Evolutionary conservation across 1,140 invertebrate genomes (phyloP).

Genomic region (Halictus rubicundus): DNA sequence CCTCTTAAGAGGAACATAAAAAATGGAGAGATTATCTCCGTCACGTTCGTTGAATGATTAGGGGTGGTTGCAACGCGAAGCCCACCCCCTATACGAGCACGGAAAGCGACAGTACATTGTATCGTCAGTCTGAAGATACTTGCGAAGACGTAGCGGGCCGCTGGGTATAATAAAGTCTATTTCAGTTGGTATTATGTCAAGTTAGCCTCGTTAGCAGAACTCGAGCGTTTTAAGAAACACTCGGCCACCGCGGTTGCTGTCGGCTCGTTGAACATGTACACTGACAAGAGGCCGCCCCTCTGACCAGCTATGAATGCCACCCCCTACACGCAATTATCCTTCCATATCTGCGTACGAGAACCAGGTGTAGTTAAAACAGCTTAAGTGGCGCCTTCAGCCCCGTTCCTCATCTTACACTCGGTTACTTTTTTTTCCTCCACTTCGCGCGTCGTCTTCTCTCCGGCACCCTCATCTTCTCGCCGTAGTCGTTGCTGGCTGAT

Average conservation of each 20-base stretch:
- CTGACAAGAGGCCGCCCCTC: conserved; percentile 57
- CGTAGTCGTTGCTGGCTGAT: not conserved
- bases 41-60: not conserved
- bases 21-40: too few species aligned
- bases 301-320: conserved; percentile 40
- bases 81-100: not conserved
- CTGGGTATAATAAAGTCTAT: conserved; percentile 76
- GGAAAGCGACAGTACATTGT: conserved; percentile 1
- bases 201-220: conserved; percentile 79
- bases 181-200: conserved; percentile 80
- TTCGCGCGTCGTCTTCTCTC: not conserved
- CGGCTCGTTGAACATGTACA: conserved; percentile 78
- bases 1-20: too few species aligned
- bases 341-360: conserved; percentile 54
- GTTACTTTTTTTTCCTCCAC: conserved; percentile 34
- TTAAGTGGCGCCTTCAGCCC: conserved; percentile 43
- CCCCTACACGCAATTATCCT: conserved; percentile 63
- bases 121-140: conserved; percentile 17
- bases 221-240: conserved; percentile 77
- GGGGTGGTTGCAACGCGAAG: not conserved
- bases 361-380: conserved; percentile 41
- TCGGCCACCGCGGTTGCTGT: conserved; percentile 71
- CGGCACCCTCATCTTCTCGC: conserved; percentile 11
- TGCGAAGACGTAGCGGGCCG: conserved; percentile 43
- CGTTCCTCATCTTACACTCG: conserved; percentile 39